Base-by-base conservation (phyloP, 1,140 invertebrate genomes). In the Andrena cerasifolii region DNA sequence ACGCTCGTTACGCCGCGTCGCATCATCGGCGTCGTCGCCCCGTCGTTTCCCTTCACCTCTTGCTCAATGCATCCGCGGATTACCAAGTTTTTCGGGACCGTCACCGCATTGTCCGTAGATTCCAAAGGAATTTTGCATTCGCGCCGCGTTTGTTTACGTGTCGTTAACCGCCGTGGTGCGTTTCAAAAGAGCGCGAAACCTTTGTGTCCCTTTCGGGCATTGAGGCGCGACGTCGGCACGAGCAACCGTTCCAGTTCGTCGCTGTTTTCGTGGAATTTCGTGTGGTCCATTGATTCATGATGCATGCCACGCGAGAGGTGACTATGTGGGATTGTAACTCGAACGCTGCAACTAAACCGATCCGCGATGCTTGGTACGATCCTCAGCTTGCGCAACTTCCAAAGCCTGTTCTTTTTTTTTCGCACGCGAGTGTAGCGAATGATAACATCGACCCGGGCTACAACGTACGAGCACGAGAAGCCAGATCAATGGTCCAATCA, bases 141-240 rank as follows among this genome's bases (percentile, higher is more conserved):
- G 10, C 12, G n/a, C 14, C 12, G 1, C 18, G 47, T n/a, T 21
- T 21, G 14, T 53, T 67, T 53, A 31, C 65, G 53, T 53, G 16
- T 26, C 33, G 21, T 68, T 28, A 54, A 68, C 16, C 31, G 16
- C 7, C 18, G 31, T 12, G 12, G 49, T 24, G 49, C 21, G 36
- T 54, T 40, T 56, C 21, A 43, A 70, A 16, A 16, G 8, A 54
- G 36, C 53, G 18, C 18, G 2, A n/a, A n/a, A n/a, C 10, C 26
- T 31, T 16, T 28, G 36, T 70, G 18, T 40, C 24, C 67, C 56
- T 70, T 56, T 56, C 51, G 4, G 31, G 36, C 28, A 56, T 56
- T 21, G 31, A 62, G 36, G 36, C 36, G 36, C 18, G 31, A 59
- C 31, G 6, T 28, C n/a, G 16, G 53, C 26, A 24, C 3, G 43